Base-by-base conservation (phyloP, 2,888 invertebrate species). In the Sphecodes monilicornis region DNA sequence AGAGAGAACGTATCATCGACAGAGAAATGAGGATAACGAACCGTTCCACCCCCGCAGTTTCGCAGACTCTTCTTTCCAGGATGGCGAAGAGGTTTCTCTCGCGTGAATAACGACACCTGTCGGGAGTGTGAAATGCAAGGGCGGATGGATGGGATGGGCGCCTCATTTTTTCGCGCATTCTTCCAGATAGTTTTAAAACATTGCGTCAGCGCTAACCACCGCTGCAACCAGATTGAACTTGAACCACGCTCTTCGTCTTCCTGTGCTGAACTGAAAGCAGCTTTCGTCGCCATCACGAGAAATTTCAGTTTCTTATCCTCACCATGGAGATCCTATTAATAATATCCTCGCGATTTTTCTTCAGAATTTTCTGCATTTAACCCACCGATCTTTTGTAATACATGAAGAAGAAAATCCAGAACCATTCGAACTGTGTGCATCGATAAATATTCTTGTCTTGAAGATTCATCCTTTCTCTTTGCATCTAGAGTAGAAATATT, bases 91-190 rank as follows among this genome's bases (percentile, higher is more conserved):
- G n/a, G 81, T 74, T 84, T 78, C 78, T 54, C 80, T 41, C 70
- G 43, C 69, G 80, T 76, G 89, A 89, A 74, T 85, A 88, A 89
- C 88, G 89, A 89, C 82, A 86, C 79, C 84, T 81, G 88, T 86
- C 84, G 80, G 68, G 60, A 32, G 74, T 80, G 78, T 85, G 79
- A 88, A 78, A 77, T 69, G 73, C 54, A 72, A 68, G 60, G 66
- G 50, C 46, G 69, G 80, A 84, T 84, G 79, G 43, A 76, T 43
- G 74, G 68, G 70, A 54, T 26, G 26, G 32, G 22, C 26, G 70
- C 26, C 50, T 36, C 80, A 41, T 74, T 64, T 64, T 73, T 50
- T 64, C 57, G 69, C 22, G 6, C 36, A 16, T 36, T 32, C 66
- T 71, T n/a, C 54, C 22, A 8, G 41, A 32, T 57, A 10, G 29